A percentile compares a stretch with the other conserved stretches of the same genome.
Conservation (phyloP, 2,888 invertebrate genomes). For the Heliconius ethilla region DNA sequence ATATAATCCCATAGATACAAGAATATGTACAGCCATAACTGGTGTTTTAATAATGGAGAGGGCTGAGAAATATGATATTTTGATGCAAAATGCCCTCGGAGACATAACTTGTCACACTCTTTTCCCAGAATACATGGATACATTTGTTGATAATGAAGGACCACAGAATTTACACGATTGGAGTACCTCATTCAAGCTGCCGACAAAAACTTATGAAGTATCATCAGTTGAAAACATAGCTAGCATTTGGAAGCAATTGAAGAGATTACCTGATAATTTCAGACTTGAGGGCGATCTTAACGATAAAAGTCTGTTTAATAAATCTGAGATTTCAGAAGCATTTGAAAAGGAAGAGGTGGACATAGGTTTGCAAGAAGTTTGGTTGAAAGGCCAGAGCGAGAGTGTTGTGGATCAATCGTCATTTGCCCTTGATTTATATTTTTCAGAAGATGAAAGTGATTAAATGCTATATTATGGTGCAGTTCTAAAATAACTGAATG, state of each 20-base stretch:
- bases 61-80: slow-evolving; percentile 60
- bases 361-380: slow-evolving; percentile 63
- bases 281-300: slow-evolving; percentile 51
- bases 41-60: slow-evolving; percentile 60
- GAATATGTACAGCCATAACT: slow-evolving; percentile 62
- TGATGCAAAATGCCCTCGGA: slow-evolving; percentile 72
- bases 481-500: neutral
- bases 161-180: slow-evolving; percentile 61
- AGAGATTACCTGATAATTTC: slow-evolving; percentile 58
- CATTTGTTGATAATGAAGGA: slow-evolving; percentile 63
- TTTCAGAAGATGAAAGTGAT: slow-evolving; percentile 48
- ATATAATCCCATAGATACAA: slow-evolving; percentile 60
- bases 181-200: slow-evolving; percentile 56
- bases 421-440: slow-evolving; percentile 44
- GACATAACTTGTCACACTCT: slow-evolving; percentile 68
- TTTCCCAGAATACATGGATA: slow-evolving; percentile 61
- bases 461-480: neutral
- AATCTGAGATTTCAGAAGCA: slow-evolving; percentile 61
- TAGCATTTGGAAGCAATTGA: slow-evolving; percentile 60
- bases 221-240: slow-evolving; percentile 59
- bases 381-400: slow-evolving; percentile 53
- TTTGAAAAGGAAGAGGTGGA: slow-evolving; percentile 67
- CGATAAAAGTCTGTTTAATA: slow-evolving; percentile 53
- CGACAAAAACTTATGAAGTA: slow-evolving; percentile 58
- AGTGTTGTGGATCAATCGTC: slow-evolving; percentile 43